phyloP scores from a whole-genome alignment of 2,113 vertebrate genomes.

The Psephotus haematonotus region DNA sequence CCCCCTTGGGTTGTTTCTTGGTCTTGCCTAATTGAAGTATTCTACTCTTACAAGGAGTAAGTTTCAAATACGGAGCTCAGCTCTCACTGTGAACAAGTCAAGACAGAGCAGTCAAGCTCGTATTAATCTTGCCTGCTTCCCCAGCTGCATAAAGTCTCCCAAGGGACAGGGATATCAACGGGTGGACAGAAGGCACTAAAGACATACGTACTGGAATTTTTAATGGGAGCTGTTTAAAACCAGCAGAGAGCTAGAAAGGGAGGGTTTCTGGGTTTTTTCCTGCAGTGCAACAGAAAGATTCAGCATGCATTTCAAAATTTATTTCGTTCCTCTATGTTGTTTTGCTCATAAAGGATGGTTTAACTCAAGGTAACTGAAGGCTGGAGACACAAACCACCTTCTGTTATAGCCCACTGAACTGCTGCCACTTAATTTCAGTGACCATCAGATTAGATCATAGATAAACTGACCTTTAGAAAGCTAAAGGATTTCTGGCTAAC shows the following conservation, averaged over 20 bases:
- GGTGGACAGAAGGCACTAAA: constrained; percentile 29
- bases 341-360: neutral
- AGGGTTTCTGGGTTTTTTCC: neutral
- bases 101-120: neutral
- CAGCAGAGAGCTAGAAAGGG: neutral
- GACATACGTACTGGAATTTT: neutral
- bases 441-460: constrained; percentile 46
- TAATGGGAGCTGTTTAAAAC: neutral
- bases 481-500: constrained; percentile 40
- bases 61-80: neutral
- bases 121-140: neutral
- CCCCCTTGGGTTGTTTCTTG: neutral
- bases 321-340: neutral
- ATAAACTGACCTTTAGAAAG: constrained; percentile 58
- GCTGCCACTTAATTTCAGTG: constrained; percentile 36
- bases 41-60: neutral
- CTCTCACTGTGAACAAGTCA: constrained; percentile 7
- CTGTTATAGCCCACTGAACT: neutral
- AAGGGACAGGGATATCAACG: constrained; percentile 3
- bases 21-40: neutral
- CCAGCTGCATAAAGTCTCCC: constrained; percentile 9
- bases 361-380: neutral
- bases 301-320: neutral
- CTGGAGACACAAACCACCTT: neutral
- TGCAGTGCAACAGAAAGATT: neutral